A percentile compares a stretch with the other conserved stretches of the same genome.
Evolutionary conservation across 2,888 invertebrate species (phyloP).

Genomic region (Icerya purchasi): DNA sequence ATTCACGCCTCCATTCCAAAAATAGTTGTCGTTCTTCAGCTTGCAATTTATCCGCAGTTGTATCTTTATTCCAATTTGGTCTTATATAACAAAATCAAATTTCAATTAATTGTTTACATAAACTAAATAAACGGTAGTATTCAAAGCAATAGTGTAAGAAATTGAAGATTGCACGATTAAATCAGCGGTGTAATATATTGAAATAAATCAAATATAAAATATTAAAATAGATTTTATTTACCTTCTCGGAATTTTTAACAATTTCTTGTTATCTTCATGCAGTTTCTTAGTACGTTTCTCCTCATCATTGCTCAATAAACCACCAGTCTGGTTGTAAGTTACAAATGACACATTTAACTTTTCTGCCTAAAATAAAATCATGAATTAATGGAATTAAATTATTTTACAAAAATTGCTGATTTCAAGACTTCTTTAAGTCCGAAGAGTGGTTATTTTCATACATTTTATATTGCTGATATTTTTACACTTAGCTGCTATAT

Average conservation of each 20-base stretch:
- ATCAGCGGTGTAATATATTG: no score
- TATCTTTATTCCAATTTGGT: constrained; percentile 56
- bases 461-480: no score
- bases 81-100: constrained; percentile 30
- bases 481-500: no score
- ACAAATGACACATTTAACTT: constrained; percentile 64
- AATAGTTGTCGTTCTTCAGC: constrained; percentile 61
- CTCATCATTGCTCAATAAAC: constrained; percentile 38
- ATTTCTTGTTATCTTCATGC: constrained; percentile 36
- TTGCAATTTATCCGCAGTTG: constrained; percentile 58
- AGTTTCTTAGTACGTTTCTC: constrained; percentile 29
- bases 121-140: no score
- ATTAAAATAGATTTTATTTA: constrained; percentile 22
- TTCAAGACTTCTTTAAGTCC: no score
- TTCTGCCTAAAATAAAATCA: constrained; percentile 45
- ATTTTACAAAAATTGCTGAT: no score
- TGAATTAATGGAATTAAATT: no score
- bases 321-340: constrained; percentile 36
- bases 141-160: no score
- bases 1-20: constrained; percentile 67
- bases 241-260: constrained; percentile 62
- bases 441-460: no score
- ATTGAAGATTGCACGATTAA: no score
- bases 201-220: no score
- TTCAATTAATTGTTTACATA: no score